Evolutionary conservation across 2,797 vertebrate species (phyloP).

Genomic region (Prionace glauca): DNA sequence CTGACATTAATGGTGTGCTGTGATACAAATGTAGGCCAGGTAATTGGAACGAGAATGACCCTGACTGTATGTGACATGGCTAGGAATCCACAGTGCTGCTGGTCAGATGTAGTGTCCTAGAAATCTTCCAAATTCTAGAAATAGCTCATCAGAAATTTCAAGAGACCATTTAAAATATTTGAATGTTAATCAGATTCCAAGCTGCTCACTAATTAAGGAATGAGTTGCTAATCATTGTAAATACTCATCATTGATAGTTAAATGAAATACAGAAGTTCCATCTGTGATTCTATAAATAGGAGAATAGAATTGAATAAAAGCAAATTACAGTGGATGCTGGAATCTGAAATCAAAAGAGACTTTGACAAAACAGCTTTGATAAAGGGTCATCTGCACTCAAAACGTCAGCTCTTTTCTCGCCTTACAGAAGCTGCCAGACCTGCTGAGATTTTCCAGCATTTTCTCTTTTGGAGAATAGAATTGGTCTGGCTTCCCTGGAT

Average conservation of each 20-base stretch:
- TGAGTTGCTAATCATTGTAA: background rate
- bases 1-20: conserved; percentile 19
- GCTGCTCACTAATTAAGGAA: background rate
- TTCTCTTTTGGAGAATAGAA: background rate
- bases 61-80: background rate
- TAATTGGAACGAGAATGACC: background rate
- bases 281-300: background rate
- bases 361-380: too few species aligned
- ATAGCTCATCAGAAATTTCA: background rate
- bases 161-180: background rate
- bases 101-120: background rate
- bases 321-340: too few species aligned
- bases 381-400: too few species aligned
- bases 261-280: too few species aligned
- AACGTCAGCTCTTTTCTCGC: too few species aligned
- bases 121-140: background rate
- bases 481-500: background rate
- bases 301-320: too few species aligned
- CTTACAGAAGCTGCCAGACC: too few species aligned
- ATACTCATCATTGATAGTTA: background rate
- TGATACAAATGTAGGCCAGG: background rate
- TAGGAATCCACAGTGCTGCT: too few species aligned
- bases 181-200: background rate
- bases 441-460: too few species aligned
- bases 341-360: too few species aligned